Evolutionary conservation across 2,888 invertebrate species (phyloP).

Genomic region (Heliconius charithonia): DNA sequence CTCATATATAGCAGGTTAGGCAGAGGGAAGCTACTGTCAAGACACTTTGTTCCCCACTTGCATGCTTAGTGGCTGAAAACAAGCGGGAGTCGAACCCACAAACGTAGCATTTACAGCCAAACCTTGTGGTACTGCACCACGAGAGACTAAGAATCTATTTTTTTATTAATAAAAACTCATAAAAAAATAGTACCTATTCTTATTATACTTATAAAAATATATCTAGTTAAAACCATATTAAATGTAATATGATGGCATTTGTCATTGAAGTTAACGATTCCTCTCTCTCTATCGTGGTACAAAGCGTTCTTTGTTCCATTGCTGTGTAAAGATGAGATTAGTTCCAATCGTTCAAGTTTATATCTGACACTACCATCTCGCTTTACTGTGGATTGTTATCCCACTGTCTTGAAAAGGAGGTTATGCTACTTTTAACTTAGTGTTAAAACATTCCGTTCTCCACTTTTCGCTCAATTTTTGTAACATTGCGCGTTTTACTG

Average conservation of each 20-base stretch:
- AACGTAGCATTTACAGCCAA: not conserved
- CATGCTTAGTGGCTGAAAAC: no score
- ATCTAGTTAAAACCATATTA: constrained; percentile 9
- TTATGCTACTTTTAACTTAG: not conserved
- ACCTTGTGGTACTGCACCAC: not conserved
- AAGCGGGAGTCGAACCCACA: not conserved
- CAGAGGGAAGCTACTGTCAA: no score
- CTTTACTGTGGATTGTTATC: constrained; percentile 1
- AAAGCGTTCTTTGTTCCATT: constrained; percentile 19
- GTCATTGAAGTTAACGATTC: constrained; percentile 17
- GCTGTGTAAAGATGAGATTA: constrained; percentile 16
- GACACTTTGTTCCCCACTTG: no score
- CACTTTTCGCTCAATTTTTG: not conserved
- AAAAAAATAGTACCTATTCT: not conserved
- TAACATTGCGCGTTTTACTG: no score
- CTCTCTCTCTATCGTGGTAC: constrained; percentile 4
- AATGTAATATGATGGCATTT: not conserved
- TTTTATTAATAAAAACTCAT: no score
- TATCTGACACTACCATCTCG: constrained; percentile 20
- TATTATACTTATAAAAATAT: not conserved
- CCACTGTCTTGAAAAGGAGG: not conserved
- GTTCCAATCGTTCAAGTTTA: constrained; percentile 29
- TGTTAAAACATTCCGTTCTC: no score
- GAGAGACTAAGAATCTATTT: not conserved
- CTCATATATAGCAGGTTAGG: no score